Evolutionary conservation across 2,113 vertebrate species (phyloP).

Genomic region (Furnarius figulus): DNA sequence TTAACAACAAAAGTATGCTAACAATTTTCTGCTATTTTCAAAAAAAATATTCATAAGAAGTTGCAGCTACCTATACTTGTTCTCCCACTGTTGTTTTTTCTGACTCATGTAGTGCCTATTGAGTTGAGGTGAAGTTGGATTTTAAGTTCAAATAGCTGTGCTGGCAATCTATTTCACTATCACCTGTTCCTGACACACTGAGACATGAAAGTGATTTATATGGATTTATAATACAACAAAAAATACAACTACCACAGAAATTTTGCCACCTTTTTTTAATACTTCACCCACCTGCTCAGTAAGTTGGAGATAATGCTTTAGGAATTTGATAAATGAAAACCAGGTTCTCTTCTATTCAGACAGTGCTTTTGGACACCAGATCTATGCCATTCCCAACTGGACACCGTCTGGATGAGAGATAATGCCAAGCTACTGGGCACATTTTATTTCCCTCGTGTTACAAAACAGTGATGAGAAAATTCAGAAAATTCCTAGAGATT

Average conservation of each 20-base stretch:
- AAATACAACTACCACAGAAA: neutral
- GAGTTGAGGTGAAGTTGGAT: neutral
- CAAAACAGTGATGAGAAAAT: neutral
- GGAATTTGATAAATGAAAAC: constrained; percentile 50
- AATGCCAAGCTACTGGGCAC: neutral
- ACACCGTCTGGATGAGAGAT: neutral
- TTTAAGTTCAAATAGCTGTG: neutral
- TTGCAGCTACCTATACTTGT: neutral
- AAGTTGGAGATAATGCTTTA: constrained; percentile 9
- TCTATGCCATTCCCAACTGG: neutral
- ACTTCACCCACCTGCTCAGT: constrained; percentile 10
- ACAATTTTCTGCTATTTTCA: neutral
- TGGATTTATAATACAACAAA: neutral
- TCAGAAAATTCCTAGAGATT: neutral
- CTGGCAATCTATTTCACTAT: neutral
- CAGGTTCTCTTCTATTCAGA: neutral
- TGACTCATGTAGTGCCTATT: neutral
- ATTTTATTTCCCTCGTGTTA: neutral
- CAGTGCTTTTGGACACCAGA: neutral
- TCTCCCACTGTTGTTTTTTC: neutral
- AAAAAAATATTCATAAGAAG: neutral
- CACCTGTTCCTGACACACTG: constrained; percentile 18
- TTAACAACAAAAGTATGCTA: neutral
- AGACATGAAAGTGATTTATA: constrained; percentile 38
- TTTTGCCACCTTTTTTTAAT: neutral